Conservation (phyloP, 2,113 vertebrate species). For the Gasterosteus nipponicus region DNA sequence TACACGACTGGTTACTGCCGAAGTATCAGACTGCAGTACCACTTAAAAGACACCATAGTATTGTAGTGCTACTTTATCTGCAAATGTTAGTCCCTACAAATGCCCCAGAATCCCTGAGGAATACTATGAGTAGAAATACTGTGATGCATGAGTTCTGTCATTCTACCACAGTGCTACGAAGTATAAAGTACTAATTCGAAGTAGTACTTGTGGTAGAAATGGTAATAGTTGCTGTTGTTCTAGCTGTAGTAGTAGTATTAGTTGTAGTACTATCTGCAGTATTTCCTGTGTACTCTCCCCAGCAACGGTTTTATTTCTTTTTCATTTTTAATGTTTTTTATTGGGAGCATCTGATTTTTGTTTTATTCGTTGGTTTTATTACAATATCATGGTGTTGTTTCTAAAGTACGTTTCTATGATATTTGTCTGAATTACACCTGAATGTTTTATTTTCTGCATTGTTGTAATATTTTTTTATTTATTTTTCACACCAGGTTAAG, state of each 20-base stretch:
- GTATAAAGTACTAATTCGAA: neutral
- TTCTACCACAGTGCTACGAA: neutral
- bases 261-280: neutral
- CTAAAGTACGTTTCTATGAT: slow-evolving; percentile 14
- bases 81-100: neutral
- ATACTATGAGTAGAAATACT: neutral
- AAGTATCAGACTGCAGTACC: neutral
- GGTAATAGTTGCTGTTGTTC: neutral
- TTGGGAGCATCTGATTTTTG: neutral
- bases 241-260: neutral
- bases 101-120: neutral
- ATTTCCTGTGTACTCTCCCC: slow-evolving; percentile 10
- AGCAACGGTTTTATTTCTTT: slow-evolving; percentile 6
- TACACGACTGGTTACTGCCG: no score
- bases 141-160: neutral
- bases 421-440: slow-evolving; percentile 15
- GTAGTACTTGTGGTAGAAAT: neutral
- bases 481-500: slow-evolving; percentile 51
- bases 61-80: neutral
- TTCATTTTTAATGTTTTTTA: neutral
- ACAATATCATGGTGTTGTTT: slow-evolving; percentile 15
- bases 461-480: slow-evolving; percentile 40
- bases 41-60: neutral
- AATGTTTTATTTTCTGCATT: slow-evolving; percentile 27
- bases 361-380: slow-evolving; percentile 13